Percentiles rank a stretch among this genome's conserved stretches.
Evolutionary conservation across 92 coral and sea anemone genomes (phyloP).

Genomic region (Phenganax stokvisi): DNA sequence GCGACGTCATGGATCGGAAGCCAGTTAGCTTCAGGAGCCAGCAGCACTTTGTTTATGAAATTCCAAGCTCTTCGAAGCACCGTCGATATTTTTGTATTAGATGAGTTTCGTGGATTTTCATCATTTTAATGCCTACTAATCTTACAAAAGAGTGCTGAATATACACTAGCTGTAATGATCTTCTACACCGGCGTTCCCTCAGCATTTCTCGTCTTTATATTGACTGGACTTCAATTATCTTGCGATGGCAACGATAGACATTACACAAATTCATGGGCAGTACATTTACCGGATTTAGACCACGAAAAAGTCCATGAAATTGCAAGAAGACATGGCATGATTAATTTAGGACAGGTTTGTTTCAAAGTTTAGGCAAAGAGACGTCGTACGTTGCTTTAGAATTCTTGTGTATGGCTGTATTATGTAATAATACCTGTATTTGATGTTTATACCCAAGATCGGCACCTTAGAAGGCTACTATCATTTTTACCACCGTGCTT

Average conservation of each 20-base stretch:
- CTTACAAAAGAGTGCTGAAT: neutral
- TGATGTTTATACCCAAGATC: constrained; percentile 44
- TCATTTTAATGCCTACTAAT: neutral
- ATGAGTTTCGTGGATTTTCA: neutral
- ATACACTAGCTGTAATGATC: neutral
- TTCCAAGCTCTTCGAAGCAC: neutral
- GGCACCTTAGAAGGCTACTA: constrained; percentile 83
- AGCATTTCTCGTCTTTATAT: neutral
- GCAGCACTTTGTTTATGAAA: constrained; percentile 14
- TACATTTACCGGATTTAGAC: constrained; percentile 70
- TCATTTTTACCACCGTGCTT: constrained; percentile 67
- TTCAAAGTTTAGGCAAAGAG: neutral
- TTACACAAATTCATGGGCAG: constrained; percentile 91
- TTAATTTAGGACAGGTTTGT: constrained; percentile 84
- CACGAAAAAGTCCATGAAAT: constrained; percentile 67
- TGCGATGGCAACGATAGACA: constrained; percentile 23
- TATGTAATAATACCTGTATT: neutral
- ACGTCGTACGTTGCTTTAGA: neutral
- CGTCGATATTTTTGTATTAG: neutral
- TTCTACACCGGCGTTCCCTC: neutral
- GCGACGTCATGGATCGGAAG: constrained; percentile 38
- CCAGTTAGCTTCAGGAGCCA: neutral
- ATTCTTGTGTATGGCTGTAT: neutral
- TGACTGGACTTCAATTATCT: neutral
- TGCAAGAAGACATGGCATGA: constrained; percentile 63